phyloP scores from a whole-genome alignment of 2,888 invertebrate species.

The Octonoba sinensis region DNA sequence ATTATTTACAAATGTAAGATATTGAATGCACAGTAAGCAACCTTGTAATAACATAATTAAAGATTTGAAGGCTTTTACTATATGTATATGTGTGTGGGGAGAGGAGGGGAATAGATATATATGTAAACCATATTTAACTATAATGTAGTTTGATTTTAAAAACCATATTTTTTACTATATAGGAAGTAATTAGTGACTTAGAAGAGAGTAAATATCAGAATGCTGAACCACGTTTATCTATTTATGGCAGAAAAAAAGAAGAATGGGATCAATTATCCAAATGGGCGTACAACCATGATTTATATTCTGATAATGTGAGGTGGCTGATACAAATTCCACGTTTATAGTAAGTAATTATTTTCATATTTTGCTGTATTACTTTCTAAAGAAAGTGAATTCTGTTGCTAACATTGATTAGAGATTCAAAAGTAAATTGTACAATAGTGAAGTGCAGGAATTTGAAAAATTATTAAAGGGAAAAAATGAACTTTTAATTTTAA shows the following conservation, averaged over 20 bases:
- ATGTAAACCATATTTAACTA: too few relatives aligned
- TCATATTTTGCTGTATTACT: not conserved
- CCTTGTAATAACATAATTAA: too few relatives aligned
- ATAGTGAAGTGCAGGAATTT: too few relatives aligned
- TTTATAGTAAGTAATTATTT: conserved; percentile 84
- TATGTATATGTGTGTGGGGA: too few relatives aligned
- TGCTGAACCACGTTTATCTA: conserved; percentile 93
- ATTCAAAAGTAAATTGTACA: not conserved
- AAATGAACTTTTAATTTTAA: too few relatives aligned
- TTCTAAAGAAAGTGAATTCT: too few relatives aligned
- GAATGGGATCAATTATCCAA: conserved; percentile 98
- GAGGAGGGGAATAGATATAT: too few relatives aligned
- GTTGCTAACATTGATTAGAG: not conserved
- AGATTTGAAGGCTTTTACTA: too few relatives aligned
- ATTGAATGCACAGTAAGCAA: too few relatives aligned
- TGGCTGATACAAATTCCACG: conserved; percentile 98
- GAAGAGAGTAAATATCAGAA: conserved; percentile 99
- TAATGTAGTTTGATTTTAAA: too few relatives aligned
- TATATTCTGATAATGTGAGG: conserved; percentile 95
- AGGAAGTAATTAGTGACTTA: conserved; percentile 94
- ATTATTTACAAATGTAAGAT: too few relatives aligned
- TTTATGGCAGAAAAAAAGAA: conserved; percentile 91
- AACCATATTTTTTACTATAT: conserved; percentile 19
- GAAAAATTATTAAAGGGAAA: too few relatives aligned
- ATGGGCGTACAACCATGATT: conserved; percentile 94